A percentile compares a stretch with the other conserved stretches of the same genome.
Conservation (phyloP, 2,888 invertebrate genomes). For the Acronicta aceris region DNA sequence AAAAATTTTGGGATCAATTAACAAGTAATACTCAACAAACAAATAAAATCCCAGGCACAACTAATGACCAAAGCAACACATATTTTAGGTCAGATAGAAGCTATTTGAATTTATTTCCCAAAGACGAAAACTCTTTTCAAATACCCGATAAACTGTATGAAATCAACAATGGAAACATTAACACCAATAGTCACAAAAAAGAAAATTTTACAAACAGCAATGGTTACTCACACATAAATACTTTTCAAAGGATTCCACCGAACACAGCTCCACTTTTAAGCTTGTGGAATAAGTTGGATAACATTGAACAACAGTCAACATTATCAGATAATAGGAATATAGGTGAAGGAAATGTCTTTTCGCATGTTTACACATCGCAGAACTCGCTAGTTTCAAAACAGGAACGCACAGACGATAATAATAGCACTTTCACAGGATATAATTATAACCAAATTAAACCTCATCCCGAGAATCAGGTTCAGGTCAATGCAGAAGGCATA, state of each 20-base stretch:
- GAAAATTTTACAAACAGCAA: constrained; percentile 32
- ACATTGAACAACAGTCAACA: constrained; percentile 53
- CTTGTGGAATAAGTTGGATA: constrained; percentile 62
- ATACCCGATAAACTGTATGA: constrained; percentile 18
- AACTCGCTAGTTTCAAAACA: constrained; percentile 16
- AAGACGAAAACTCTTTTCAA: constrained; percentile 18
- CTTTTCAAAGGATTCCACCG: constrained; percentile 20
- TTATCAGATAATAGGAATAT: constrained; percentile 18
- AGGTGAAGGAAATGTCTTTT: constrained; percentile 8
- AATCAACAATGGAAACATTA: constrained; percentile 21
- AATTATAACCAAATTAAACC: constrained; percentile 12
- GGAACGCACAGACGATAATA: not conserved
- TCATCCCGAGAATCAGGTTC: constrained; percentile 3
- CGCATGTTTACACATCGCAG: constrained; percentile 20
- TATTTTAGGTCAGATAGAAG: no score
- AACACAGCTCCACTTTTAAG: constrained; percentile 45
- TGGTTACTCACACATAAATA: constrained; percentile 23
- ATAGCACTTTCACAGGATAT: constrained; percentile 10
- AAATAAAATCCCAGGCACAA: constrained; percentile 6
- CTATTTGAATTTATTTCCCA: constrained; percentile 1
- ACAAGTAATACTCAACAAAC: constrained; percentile 12
- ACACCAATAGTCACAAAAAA: constrained; percentile 25
- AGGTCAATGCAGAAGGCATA: constrained; percentile 2
- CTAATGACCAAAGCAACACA: constrained; percentile 17
- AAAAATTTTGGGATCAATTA: constrained; percentile 7